These are phyloP conservation scores for Drosophila willistoni DNA, from an alignment of 1,140 invertebrate genomes.

Conservation along the genomic window DNA sequence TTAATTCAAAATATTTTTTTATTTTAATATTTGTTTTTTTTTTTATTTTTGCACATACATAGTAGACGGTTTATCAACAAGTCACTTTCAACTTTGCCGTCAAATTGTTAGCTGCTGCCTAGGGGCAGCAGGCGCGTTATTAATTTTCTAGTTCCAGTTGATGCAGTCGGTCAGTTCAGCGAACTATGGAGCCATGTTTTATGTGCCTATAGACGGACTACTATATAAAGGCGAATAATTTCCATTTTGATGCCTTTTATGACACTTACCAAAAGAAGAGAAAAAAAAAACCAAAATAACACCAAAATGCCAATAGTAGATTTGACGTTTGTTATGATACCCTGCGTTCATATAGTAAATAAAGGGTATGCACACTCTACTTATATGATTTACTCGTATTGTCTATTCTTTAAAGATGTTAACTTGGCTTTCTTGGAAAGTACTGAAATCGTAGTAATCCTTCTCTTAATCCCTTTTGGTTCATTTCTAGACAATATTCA, in stretches of 20 bases:
- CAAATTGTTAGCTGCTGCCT: slow-evolving; percentile 51
- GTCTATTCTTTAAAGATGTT: too few relatives aligned
- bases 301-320: slow-evolving; percentile 23
- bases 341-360: neutral
- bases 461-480: neutral
- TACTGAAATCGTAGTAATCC: neutral
- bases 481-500: too few relatives aligned
- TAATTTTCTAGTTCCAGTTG: slow-evolving; percentile 67
- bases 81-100: slow-evolving; percentile 64
- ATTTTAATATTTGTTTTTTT: slow-evolving; percentile 42
- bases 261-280: slow-evolving; percentile 58
- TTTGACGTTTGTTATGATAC: slow-evolving; percentile 52
- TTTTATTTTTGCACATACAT: slow-evolving; percentile 38
- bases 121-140: slow-evolving; percentile 33
- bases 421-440: too few relatives aligned
- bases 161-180: slow-evolving; percentile 39
- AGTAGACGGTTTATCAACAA: slow-evolving; percentile 69
- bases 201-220: slow-evolving; percentile 32
- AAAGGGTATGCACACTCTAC: neutral
- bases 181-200: slow-evolving; percentile 27
- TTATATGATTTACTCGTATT: neutral
- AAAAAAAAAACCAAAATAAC: slow-evolving; percentile 29
- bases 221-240: slow-evolving; percentile 55
- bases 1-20: slow-evolving; percentile 68
- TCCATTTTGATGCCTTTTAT: slow-evolving; percentile 79